Evolutionary conservation across 1,140 invertebrate genomes (phyloP), one percentile per base, ranked within the genome.

Genomic region (Sinonovacula constricta): DNA sequence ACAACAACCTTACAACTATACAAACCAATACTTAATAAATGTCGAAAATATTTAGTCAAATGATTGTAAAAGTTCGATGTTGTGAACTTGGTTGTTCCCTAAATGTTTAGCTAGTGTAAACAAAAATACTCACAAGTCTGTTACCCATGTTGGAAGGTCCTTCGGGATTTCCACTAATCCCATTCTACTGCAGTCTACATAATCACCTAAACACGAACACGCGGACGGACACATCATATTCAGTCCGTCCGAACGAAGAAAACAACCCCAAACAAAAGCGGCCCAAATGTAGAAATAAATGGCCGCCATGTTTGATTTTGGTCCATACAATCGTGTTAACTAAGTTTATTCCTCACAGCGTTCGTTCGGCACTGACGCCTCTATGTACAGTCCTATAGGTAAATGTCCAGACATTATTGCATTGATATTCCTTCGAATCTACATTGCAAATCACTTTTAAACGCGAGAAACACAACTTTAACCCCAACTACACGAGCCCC

Each of bases 241-340:
- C 28, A 45, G n/a, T 22, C 56, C 54, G 18, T 60, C 45, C 36
- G 51, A 14, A 57, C 10, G 24, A 39, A 24, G 10, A 18, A 45
- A 31, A 69, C 75, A 69, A 28, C 57, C 45, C 75, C 75, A 78
- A 60, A 78, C 75, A 78, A 78, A 78, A 78, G 65, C 75, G 57
- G 75, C 66, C 66, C 66, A 69, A 57, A 78, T 69, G 67, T 60
- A 78, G 56, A 69, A 69, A 49, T 78, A 78, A 51, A 78, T 70
- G 59, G 75, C 75, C 75, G 75, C 75, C 75, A 78, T 78, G 56
- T 78, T 78, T 62, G 75, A 78, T 78, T 78, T 70, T 45, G 66
- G 70, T 36, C 45, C 51, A 49, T 56, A 78, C 62, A 45, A 63
- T 57, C 75, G 56, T 62, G 59, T 69, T 54, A 60, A 56, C 31